Evolutionary conservation across 2,113 vertebrate species (phyloP), one percentile per base, ranked within the genome.

Genomic region (Grammatotria lemairii): DNA sequence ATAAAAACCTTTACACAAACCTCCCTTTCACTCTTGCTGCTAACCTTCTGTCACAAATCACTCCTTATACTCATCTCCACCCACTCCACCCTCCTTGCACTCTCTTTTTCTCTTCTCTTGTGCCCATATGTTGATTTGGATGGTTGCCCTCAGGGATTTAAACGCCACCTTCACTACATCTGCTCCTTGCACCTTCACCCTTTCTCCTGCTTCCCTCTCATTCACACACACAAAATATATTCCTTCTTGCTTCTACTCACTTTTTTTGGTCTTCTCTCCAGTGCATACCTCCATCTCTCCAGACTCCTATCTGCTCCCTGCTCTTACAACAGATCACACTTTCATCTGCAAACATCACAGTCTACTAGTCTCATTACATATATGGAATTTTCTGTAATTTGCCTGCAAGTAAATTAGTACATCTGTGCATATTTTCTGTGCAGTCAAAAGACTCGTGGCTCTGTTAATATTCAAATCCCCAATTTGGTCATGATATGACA

Each of bases 41-140:
- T 73, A 45, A 26, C 21, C 40, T 47, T 73, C 40, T 47, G 14
- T 47, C 68, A 73, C 40, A 47, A 47, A 73, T 47, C 68, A 73
- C 21, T 45, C 40, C 40, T 73, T 45, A 9, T 45, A 47, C 2
- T 73, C 21, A 17, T 45, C 68, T 45, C 14, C 40, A 45, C 21
- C 68, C 40, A 73, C 68, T 47, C 38, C 68, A 26, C 13, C 5
- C 68, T 68, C 7, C 33, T 21, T 68, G 19, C 35, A 40, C 63
- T 40, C 7, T 1, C 11, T 21, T 40, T 35, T 40, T 68, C 0
- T 0, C 33, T 40, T 68, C 63, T 68, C 19, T 40, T 40, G 4
- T 21, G 63, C 33, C 33, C 11, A 21, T 21, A 1, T 68, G 63
- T 68, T 68, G 63, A 38, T 68, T 40, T 68, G 33, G 33, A 40